Conservation (phyloP, 2,797 vertebrate species). For the Gephyroberyx darwinii region DNA sequence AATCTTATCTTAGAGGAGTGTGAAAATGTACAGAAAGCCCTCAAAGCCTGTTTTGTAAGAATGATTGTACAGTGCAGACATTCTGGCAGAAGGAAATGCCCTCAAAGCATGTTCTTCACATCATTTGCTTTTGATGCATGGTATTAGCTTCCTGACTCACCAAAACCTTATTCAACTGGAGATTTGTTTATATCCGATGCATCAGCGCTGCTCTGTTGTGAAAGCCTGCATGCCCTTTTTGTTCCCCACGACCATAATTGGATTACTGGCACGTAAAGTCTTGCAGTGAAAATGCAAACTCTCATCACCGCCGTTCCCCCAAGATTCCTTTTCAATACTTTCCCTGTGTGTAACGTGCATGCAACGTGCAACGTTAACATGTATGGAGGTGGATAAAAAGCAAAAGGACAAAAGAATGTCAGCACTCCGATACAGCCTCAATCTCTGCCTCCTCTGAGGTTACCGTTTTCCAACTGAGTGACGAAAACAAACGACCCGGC, state of each 20-base stretch:
- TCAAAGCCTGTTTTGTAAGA: too few species aligned
- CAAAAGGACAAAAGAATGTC: constrained; percentile 20
- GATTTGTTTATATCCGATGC: too few species aligned
- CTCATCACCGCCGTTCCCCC: too few species aligned
- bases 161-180: not conserved
- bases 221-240: too few species aligned
- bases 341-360: constrained; percentile 3
- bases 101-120: not conserved
- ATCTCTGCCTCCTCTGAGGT: constrained; percentile 16
- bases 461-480: constrained; percentile 6
- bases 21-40: too few species aligned
- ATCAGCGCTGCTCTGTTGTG: too few species aligned
- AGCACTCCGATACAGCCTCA: not conserved
- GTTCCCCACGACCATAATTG: too few species aligned
- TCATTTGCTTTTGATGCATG: not conserved
- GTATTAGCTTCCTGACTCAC: not conserved
- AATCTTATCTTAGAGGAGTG: too few species aligned
- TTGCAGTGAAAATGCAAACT: not conserved
- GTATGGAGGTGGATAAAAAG: constrained; percentile 40
- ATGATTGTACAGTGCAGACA: too few species aligned
- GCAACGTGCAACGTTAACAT: constrained; percentile 10
- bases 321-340: constrained; percentile 11
- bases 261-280: not conserved
- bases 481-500: constrained; percentile 6
- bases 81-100: too few species aligned